phyloP scores from a whole-genome alignment of 1,140 invertebrate genomes.

The Drosophila takahashii region DNA sequence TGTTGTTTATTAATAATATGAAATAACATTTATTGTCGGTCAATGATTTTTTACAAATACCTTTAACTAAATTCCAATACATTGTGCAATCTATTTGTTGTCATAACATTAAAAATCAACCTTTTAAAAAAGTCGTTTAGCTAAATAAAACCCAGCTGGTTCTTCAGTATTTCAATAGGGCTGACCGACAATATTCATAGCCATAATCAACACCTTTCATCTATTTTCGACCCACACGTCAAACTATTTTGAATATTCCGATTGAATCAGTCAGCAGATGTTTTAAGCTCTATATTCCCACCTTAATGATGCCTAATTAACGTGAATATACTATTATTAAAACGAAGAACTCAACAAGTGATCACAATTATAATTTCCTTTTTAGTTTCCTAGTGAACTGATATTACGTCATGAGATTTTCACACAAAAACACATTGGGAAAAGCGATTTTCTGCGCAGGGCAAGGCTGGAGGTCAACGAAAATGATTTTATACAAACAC shows the following conservation, averaged over 20 bases:
- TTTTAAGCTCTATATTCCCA: slow-evolving; percentile 4
- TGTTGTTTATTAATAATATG: too few relatives aligned
- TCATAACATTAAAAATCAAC: neutral
- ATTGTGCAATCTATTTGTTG: neutral
- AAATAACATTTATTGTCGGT: neutral
- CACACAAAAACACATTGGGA: slow-evolving; percentile 15
- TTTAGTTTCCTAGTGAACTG: slow-evolving; percentile 11
- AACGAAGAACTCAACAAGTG: slow-evolving; percentile 16
- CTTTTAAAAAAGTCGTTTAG: slow-evolving; percentile 4
- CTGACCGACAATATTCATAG: slow-evolving; percentile 11
- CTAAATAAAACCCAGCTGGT: slow-evolving; percentile 16
- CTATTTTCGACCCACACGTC: slow-evolving; percentile 32
- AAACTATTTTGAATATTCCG: slow-evolving; percentile 11
- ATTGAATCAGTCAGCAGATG: slow-evolving; percentile 33
- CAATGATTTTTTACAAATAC: neutral
- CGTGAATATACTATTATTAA: neutral
- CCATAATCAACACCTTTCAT: slow-evolving; percentile 36
- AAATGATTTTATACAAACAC: slow-evolving; percentile 32
- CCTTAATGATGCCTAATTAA: slow-evolving; percentile 1
- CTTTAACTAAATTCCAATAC: neutral
- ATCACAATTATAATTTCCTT: slow-evolving; percentile 14
- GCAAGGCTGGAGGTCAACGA: slow-evolving; percentile 41
- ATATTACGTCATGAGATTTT: slow-evolving; percentile 29
- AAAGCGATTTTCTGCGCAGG: slow-evolving; percentile 13
- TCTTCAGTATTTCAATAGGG: slow-evolving; percentile 21